These are phyloP conservation scores for Drosophila serrata DNA, from an alignment of 1,140 invertebrate genomes.

Conservation along the genomic window DNA sequence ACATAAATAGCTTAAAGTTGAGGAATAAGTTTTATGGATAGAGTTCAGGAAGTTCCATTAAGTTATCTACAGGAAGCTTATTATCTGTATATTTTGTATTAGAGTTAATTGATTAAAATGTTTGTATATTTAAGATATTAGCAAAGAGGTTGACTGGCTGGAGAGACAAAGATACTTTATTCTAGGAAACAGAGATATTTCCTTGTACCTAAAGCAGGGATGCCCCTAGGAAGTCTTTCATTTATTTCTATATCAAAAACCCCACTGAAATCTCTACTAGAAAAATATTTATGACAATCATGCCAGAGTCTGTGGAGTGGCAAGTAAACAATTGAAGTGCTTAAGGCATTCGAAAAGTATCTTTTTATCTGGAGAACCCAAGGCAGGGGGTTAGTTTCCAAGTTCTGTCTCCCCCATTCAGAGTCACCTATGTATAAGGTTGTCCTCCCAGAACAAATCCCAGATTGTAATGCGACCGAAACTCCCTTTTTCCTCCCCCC, in stretches of 20 bases:
- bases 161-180: background rate
- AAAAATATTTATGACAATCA: background rate
- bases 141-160: background rate
- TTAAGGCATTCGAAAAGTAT: background rate
- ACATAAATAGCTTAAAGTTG: background rate
- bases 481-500: constrained; percentile 31
- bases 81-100: background rate
- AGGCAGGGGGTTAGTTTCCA: background rate
- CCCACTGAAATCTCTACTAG: background rate
- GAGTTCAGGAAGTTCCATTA: background rate
- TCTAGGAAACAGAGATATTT: background rate
- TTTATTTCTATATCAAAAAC: background rate
- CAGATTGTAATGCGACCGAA: constrained; percentile 59
- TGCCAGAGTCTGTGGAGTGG: constrained; percentile 3
- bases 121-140: background rate
- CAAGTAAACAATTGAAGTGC: constrained; percentile 1
- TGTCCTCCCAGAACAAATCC: constrained; percentile 47
- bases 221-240: background rate
- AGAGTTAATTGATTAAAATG: background rate
- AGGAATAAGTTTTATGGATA: background rate
- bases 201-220: background rate
- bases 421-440: background rate
- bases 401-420: background rate
- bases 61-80: constrained; percentile 5
- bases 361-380: background rate